A percentile compares a stretch with the other conserved stretches of the same genome.
Conservation (phyloP, 2,888 invertebrate species). For the Napeogenes inachia region DNA sequence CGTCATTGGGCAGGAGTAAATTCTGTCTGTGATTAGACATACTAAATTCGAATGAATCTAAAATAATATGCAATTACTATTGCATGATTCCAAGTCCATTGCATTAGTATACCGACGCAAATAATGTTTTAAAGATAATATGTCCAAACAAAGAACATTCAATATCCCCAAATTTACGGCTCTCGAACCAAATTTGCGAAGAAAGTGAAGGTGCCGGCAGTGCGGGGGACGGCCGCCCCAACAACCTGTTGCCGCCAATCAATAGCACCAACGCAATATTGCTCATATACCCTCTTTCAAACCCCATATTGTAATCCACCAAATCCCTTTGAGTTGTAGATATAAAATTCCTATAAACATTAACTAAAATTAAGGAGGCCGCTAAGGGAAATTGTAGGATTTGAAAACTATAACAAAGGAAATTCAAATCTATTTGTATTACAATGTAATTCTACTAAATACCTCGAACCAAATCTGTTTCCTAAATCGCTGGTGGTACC, state of each 20-base stretch:
- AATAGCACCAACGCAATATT: constrained; percentile 68
- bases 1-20: no score
- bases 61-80: no score
- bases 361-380: neutral
- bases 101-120: no score
- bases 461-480: constrained; percentile 42
- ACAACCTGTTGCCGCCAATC: constrained; percentile 72
- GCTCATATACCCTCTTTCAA: constrained; percentile 43
- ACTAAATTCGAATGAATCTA: no score
- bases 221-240: constrained; percentile 62
- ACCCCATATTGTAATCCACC: constrained; percentile 38
- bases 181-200: constrained; percentile 41
- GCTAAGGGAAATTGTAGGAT: no score
- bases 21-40: no score
- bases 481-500: constrained; percentile 38
- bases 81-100: no score
- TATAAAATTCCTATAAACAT: constrained; percentile 7
- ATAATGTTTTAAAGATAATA: no score
- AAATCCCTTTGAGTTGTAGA: constrained; percentile 7
- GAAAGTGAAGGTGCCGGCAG: constrained; percentile 54
- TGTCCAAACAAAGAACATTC: constrained; percentile 16
- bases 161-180: constrained; percentile 33
- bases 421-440: no score
- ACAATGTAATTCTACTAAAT: no score
- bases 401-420: no score